These are phyloP conservation scores for Diploscapter pachys DNA, from an alignment of 1,140 invertebrate species.

Conservation along the genomic window DNA sequence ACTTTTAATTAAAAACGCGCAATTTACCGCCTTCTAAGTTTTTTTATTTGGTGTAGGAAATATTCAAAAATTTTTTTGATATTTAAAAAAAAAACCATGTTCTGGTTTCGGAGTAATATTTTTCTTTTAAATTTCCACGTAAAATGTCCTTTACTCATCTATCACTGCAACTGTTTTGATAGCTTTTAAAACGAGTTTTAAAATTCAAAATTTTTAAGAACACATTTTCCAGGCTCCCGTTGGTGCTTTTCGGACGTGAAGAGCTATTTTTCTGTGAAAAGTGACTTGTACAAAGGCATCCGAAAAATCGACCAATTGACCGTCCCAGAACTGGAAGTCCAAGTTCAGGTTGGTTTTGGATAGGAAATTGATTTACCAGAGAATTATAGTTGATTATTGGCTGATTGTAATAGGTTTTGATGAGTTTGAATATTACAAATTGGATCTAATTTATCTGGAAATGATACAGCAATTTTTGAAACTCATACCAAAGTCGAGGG, in stretches of 20 bases:
- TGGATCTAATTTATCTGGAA: too few relatives aligned
- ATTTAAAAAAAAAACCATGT: background rate
- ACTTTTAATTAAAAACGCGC: too few relatives aligned
- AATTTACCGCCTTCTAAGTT: too few relatives aligned
- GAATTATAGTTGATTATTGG: constrained; percentile 18
- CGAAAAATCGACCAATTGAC: constrained; percentile 32
- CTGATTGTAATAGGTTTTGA: background rate
- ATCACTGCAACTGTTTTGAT: too few relatives aligned
- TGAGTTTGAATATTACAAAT: too few relatives aligned
- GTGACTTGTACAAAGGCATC: constrained; percentile 31
- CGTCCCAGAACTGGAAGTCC: constrained; percentile 36
- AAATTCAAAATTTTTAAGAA: background rate
- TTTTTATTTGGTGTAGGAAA: too few relatives aligned
- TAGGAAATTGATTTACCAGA: background rate
- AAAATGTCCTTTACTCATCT: too few relatives aligned
- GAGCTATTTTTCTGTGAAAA: constrained; percentile 33
- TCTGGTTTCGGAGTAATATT: too few relatives aligned
- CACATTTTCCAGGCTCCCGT: constrained; percentile 36
- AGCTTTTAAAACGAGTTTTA: too few relatives aligned
- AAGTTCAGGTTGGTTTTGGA: constrained; percentile 37
- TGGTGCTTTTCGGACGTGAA: constrained; percentile 45
- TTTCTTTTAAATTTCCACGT: too few relatives aligned
- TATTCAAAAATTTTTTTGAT: background rate
- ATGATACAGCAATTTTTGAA: too few relatives aligned
- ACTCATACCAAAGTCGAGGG: too few relatives aligned